Evolutionary conservation across 1,140 invertebrate species (phyloP).

Genomic region (Eupeodes corollae): DNA sequence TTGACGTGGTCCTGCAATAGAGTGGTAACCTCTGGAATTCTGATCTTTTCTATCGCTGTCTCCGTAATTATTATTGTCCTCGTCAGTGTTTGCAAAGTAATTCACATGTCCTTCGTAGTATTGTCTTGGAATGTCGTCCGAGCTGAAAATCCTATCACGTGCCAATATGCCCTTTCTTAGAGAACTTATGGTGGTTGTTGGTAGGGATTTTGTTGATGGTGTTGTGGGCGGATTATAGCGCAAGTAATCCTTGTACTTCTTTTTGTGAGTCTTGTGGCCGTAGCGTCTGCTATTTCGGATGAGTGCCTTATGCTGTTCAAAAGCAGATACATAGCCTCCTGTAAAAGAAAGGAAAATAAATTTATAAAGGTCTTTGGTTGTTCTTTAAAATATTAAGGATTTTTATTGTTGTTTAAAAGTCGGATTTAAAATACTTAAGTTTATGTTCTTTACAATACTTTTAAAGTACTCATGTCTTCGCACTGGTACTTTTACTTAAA

Average conservation of each 20-base stretch:
- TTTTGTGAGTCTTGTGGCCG: constrained; percentile 32
- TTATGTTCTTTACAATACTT: no score
- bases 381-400: no score
- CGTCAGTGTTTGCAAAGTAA: constrained; percentile 19
- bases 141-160: no score
- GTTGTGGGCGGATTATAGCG: constrained; percentile 3
- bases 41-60: constrained; percentile 1
- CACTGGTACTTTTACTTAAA: no score
- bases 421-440: no score
- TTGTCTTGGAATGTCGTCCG: constrained; percentile 8
- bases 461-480: no score
- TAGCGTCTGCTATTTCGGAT: constrained; percentile 20
- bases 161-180: no score
- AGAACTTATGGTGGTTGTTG: background rate
- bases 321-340: constrained; percentile 9
- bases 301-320: constrained; percentile 25
- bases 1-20: background rate
- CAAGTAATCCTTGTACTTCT: constrained; percentile 30
- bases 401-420: no score
- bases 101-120: constrained; percentile 31
- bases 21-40: background rate
- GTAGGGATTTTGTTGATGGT: background rate
- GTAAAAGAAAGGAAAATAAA: no score
- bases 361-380: background rate
- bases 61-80: constrained; percentile 1